phyloP scores from a whole-genome alignment of 2,797 vertebrate genomes.

The Neosilurus hyrtlii region DNA sequence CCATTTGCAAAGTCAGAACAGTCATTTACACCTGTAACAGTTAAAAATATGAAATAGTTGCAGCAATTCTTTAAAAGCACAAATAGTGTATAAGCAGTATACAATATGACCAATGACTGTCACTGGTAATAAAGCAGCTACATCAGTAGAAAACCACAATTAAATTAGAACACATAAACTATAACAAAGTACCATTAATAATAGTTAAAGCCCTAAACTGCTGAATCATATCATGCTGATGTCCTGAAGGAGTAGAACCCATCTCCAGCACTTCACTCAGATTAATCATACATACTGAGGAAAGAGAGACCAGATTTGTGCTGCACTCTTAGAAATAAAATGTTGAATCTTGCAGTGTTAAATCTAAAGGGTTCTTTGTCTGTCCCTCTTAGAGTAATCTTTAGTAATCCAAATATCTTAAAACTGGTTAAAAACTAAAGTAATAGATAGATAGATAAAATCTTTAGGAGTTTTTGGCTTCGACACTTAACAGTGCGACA shows the following conservation, averaged over 20 bases:
- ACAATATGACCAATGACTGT: no score
- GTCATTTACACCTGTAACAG: neutral
- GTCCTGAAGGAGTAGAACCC: neutral
- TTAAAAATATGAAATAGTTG: neutral
- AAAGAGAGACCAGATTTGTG: neutral
- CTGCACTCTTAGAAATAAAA: neutral
- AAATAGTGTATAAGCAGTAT: neutral
- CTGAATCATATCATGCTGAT: neutral
- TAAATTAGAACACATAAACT: neutral
- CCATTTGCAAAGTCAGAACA: slow-evolving; percentile 13
- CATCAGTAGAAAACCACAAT: neutral
- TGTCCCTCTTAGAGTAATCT: no score
- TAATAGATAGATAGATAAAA: neutral
- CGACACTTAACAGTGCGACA: neutral
- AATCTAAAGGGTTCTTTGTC: neutral
- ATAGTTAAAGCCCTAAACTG: neutral
- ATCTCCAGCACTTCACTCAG: neutral
- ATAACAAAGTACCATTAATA: neutral
- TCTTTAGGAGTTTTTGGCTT: neutral
- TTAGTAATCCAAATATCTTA: neutral
- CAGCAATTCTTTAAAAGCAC: neutral
- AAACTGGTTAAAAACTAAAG: neutral
- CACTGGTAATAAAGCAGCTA: neutral
- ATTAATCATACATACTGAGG: neutral
- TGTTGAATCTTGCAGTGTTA: neutral